Base-by-base conservation (phyloP, 2,888 invertebrate species). In the Mimumesa dahlbomi region DNA sequence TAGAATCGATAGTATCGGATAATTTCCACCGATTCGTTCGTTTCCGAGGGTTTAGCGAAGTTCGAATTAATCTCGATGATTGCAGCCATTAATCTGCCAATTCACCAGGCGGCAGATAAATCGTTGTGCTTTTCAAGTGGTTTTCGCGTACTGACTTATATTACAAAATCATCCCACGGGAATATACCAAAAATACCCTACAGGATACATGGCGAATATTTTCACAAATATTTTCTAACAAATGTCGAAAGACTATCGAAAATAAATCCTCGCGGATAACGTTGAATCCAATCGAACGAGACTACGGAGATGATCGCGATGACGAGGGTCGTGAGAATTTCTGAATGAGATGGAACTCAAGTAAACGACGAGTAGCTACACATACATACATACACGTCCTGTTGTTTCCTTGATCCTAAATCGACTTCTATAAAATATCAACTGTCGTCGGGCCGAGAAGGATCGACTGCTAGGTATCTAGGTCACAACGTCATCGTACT, bases 381-480 rank as follows among this genome's bases (percentile, higher is more conserved):
- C 57, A 62, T 73, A 66, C n/a, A 16, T 36, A 40, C 22, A 48
- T 59, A 62, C 73, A 66, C n/a, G n/a, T 63, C 42, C 48, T 18
- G 49, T 25, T 29, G 61, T 72, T 67, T 46, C 42, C 64, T 59
- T 36, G 79, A 72, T 79, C 52, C 58, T 68, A 79, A 75, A 79
- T 59, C 54, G 18, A 13, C 31, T 42, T 67, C 67, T 40, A 79
- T 61, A 75, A 76, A 67, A 57, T 67, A 77, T 68, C 63, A 75
- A 38, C 43, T 70, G 70, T 66, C 59, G 49, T 62, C 46, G 43
- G 29, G 11, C n/a, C 9, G 16, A 50, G 69, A 69, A 69, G 69
- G 56, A 70, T 70, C 62, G 40, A 53, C 48, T 36, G 34, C 29
- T 34, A 36, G 52, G 50, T 74, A 77, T 77, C 63, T 77, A 71